Base-by-base conservation (phyloP, 2,888 invertebrate species). In the Thymelicus lineola region DNA sequence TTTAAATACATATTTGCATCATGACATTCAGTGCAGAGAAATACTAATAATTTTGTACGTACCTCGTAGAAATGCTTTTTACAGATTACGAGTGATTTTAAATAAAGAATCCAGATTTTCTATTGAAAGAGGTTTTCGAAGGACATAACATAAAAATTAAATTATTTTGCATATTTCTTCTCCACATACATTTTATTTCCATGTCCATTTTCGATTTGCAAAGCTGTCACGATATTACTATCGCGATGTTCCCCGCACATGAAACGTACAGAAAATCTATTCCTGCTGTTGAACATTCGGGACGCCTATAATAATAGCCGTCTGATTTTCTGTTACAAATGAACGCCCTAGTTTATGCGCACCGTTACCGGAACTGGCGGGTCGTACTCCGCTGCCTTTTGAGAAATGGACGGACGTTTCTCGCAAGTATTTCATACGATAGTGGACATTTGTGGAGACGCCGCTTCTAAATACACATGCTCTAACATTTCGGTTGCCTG, bases 401-500 rank as follows among this genome's bases (percentile, higher is more conserved):
- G 36, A 64, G 53, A 63, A 63, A 64, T 55, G 38, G 38, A 64
- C 36, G 38, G 63, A 53, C 10, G 12, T 50, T 15, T 63, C 62
- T 38, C 38, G 28, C 14, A 62, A 53, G 17, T 53, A 63, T 53
- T 63, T 63, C 63, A 53, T 50, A 28, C 9, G 50, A 53, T 17
- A 20, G 7, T 7, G 62, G 53, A 17, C 15, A 60, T 60, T 38
- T 38, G 10, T 38, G 28, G 28, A 62, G 35, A 35, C 46, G 15
- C 28, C 59, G n/a, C 28, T 46, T 14, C 12, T 17, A 42, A 53
- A 17, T 60, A 20, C 45, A 60, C 42, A 17, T 20, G 17, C 12
- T 20, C 15, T 53, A 20, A 53, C 20, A n/a, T 6, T 53, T 53
- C 10, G 0, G 17, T 10, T 1, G 9, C 9, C 17, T 7, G 7